These are phyloP conservation scores for Pyrocephalus nanus DNA, from an alignment of 2,797 vertebrate genomes.

Conservation along the genomic window DNA sequence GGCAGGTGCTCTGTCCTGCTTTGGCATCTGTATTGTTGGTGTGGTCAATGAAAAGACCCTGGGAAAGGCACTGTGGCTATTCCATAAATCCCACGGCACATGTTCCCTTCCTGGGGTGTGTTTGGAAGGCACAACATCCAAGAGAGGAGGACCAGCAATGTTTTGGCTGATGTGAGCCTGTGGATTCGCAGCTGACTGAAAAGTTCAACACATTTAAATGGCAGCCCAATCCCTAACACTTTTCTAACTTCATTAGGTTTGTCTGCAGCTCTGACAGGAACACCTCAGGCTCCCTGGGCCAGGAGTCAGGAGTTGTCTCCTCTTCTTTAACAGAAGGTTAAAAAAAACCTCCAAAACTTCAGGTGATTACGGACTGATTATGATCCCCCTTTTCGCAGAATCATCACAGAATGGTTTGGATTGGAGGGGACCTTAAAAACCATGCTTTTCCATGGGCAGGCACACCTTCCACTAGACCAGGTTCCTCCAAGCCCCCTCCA, in stretches of 20 bases:
- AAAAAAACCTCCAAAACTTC: neutral
- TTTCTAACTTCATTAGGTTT: neutral
- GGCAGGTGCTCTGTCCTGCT: neutral
- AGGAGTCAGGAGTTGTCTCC: neutral
- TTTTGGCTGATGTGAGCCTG: neutral
- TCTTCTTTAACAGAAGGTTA: neutral
- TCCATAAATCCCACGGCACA: neutral
- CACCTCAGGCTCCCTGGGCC: neutral
- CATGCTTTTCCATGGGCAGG: neutral
- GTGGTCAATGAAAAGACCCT: neutral
- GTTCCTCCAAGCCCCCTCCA: neutral
- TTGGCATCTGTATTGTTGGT: neutral
- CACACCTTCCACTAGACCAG: neutral
- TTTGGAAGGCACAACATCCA: neutral
- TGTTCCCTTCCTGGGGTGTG: neutral
- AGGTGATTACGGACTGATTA: neutral
- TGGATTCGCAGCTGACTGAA: accelerated
- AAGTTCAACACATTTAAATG: neutral
- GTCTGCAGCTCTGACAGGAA: neutral
- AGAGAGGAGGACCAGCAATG: neutral
- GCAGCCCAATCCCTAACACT: neutral
- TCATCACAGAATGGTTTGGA: accelerated
- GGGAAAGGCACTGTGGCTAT: neutral
- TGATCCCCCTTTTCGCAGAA: neutral
- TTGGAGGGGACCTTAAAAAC: neutral